These are phyloP conservation scores for Drosophila bocqueti DNA, from an alignment of 1,140 invertebrate species.

Conservation along the genomic window DNA sequence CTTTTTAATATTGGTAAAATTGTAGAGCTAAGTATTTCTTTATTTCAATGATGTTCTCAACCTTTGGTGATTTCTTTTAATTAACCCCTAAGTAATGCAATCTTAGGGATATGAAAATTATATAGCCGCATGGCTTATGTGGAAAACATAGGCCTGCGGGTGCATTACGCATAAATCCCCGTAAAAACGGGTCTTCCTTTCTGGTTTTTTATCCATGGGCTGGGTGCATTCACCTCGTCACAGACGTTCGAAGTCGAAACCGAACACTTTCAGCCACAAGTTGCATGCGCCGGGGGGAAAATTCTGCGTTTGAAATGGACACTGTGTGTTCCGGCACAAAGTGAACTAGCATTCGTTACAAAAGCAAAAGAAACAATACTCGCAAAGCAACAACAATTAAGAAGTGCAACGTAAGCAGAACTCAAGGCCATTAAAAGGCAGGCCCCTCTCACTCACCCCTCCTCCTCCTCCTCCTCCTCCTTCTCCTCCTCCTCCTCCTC, in stretches of 20 bases:
- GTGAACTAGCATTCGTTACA: slow-evolving; percentile 1
- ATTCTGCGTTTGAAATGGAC: slow-evolving; percentile 30
- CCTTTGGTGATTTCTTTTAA: no score
- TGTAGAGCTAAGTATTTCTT: no score
- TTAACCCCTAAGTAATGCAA: no score
- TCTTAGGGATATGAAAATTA: neutral
- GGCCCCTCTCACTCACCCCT: neutral
- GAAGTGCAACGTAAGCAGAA: slow-evolving; percentile 19
- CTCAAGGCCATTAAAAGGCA: slow-evolving; percentile 29
- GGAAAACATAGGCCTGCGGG: neutral
- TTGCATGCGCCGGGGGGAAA: slow-evolving; percentile 15
- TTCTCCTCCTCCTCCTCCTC: neutral
- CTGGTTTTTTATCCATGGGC: neutral
- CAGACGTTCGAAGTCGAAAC: slow-evolving; percentile 14
- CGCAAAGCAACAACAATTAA: slow-evolving; percentile 1
- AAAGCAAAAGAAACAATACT: slow-evolving; percentile 14
- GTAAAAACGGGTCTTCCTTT: neutral
- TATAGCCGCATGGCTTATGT: neutral
- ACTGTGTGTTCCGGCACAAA: slow-evolving; percentile 1
- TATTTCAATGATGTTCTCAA: no score
- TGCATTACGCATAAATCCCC: slow-evolving; percentile 1
- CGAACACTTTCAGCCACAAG: slow-evolving; percentile 1
- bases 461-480: neutral
- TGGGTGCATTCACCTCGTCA: slow-evolving; percentile 24
- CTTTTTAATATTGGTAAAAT: no score